Conservation (phyloP, 2,888 invertebrate species). For the Idaea biselata region DNA sequence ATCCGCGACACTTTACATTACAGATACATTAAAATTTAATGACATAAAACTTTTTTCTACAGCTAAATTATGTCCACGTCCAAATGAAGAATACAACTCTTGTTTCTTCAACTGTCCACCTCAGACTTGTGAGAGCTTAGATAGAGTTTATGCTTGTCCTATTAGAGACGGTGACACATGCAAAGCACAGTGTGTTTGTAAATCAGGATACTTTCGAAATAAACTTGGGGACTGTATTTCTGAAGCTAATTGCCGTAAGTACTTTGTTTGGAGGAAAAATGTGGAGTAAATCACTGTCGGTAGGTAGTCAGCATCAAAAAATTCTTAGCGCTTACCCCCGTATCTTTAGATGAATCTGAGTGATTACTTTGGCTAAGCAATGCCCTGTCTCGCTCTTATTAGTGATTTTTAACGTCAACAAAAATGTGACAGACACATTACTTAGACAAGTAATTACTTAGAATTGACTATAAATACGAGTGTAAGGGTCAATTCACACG, state of each 20-base stretch:
- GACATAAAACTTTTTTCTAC: conserved; percentile 3
- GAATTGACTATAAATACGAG: too few species aligned
- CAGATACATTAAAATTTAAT: background rate
- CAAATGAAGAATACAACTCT: conserved; percentile 24
- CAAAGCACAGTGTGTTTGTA: conserved; percentile 37
- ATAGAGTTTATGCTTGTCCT: conserved; percentile 21
- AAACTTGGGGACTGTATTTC: conserved; percentile 17
- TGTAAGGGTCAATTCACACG: too few species aligned
- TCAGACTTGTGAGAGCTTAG: conserved; percentile 32
- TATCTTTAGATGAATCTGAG: too few species aligned
- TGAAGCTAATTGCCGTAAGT: conserved; percentile 18
- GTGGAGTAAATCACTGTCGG: too few species aligned
- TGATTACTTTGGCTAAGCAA: too few species aligned
- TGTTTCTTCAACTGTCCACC: conserved; percentile 37
- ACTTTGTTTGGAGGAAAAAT: background rate
- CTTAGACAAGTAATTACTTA: too few species aligned
- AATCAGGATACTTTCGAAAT: conserved; percentile 37
- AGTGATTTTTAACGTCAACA: too few species aligned
- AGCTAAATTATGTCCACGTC: conserved; percentile 14
- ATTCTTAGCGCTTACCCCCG: too few species aligned
- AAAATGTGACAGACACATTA: too few species aligned
- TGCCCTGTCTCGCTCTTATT: too few species aligned
- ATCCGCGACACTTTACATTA: too few species aligned
- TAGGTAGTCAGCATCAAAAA: too few species aligned
- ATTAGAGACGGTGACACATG: conserved; percentile 13